Percentiles rank a stretch among this genome's conserved stretches.
phyloP scores from a whole-genome alignment of 2,113 vertebrate species.

The Lynx canadensis region DNA sequence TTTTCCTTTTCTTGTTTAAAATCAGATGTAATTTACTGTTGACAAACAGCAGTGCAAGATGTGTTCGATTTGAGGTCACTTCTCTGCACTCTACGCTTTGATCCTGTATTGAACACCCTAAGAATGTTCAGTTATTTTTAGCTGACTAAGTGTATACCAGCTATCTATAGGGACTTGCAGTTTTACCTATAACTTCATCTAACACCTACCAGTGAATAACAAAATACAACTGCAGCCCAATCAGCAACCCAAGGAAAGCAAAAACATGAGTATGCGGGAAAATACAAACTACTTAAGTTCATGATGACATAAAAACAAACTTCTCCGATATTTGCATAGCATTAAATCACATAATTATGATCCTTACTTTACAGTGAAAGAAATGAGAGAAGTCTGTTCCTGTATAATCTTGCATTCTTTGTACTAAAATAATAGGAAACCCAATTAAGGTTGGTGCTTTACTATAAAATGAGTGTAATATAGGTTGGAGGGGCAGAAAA shows the following conservation, averaged over 20 bases:
- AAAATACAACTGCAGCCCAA: not conserved
- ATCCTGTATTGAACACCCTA: conserved; percentile 51
- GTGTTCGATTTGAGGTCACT: conserved; percentile 49
- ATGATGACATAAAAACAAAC: not conserved
- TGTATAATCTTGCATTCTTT: not conserved
- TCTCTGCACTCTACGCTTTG: not conserved
- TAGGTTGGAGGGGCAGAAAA: not conserved
- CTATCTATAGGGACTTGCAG: not conserved
- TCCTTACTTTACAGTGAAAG: not conserved
- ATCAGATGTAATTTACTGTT: conserved; percentile 77
- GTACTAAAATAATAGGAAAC: not conserved
- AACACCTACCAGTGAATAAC: not conserved
- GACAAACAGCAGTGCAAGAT: conserved; percentile 66
- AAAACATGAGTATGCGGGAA: not conserved
- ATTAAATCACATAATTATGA: not conserved
- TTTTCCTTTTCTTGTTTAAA: conserved; percentile 76
- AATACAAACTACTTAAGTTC: not conserved
- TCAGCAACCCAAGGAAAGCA: not conserved
- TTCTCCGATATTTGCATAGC: not conserved
- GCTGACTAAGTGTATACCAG: conserved; percentile 36
- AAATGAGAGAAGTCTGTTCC: not conserved
- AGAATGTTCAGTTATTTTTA: conserved; percentile 65
- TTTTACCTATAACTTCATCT: conserved; percentile 19
- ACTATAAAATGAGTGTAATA: not conserved
- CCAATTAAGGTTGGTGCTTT: not conserved